These are phyloP conservation scores for Apaloderma vittatum DNA, from an alignment of 2,113 vertebrate species.

Conservation along the genomic window DNA sequence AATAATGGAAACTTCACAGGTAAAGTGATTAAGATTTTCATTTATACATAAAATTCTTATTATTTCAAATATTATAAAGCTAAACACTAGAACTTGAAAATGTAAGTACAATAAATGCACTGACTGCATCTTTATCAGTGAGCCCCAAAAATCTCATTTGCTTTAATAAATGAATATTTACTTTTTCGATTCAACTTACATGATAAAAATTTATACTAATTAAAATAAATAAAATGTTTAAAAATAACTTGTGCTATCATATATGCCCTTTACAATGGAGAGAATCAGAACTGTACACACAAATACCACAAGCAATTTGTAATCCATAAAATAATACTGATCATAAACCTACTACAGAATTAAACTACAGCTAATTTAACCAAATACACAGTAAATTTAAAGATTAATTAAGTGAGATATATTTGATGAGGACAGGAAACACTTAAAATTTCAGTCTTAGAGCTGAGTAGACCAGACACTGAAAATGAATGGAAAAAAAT, in stretches of 20 bases:
- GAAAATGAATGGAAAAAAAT: background rate
- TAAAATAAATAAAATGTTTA: constrained; percentile 81
- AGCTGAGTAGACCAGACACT: background rate
- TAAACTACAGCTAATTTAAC: constrained; percentile 63
- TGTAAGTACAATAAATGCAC: constrained; percentile 55
- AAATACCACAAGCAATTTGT: constrained; percentile 58
- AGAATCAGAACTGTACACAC: constrained; percentile 63
- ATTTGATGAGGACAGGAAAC: constrained; percentile 31
- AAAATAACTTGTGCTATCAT: constrained; percentile 72
- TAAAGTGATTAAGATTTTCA: constrained; percentile 43
- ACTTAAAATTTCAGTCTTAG: background rate
- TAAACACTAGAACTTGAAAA: constrained; percentile 67
- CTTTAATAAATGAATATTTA: constrained; percentile 68
- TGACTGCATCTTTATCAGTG: constrained; percentile 51
- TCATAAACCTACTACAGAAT: constrained; percentile 63
- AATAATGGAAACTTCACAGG: constrained; percentile 18
- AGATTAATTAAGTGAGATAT: constrained; percentile 42
- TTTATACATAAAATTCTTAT: constrained; percentile 65
- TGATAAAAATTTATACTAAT: constrained; percentile 70
- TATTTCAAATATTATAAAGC: constrained; percentile 62
- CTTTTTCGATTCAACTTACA: constrained; percentile 63
- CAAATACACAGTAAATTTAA: constrained; percentile 37
- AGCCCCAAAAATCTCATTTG: constrained; percentile 69
- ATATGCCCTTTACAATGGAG: constrained; percentile 70
- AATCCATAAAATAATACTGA: constrained; percentile 74